These are phyloP conservation scores for Lasioglossum pauxillum DNA, from an alignment of 2,888 invertebrate genomes.

Conservation along the genomic window DNA sequence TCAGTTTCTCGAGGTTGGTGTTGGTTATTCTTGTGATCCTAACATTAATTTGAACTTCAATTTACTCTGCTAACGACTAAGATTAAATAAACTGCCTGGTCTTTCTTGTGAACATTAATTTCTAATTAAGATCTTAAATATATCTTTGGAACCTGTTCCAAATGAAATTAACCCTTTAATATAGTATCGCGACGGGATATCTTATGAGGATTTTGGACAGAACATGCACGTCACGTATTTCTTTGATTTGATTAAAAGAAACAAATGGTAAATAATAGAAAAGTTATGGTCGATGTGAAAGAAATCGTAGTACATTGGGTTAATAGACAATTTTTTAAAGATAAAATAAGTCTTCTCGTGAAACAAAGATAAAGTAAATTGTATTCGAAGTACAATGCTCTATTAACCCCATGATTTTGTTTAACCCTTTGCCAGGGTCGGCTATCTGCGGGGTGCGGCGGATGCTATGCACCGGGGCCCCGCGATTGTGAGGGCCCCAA, in stretches of 20 bases:
- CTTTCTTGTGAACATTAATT: too few species aligned
- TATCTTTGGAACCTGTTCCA: too few species aligned
- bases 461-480: too few species aligned
- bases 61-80: neutral
- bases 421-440: neutral
- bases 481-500: too few species aligned
- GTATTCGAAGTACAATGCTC: neutral
- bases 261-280: neutral
- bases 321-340: neutral
- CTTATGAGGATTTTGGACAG: too few species aligned
- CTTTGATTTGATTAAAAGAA: neutral
- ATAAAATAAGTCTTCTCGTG: neutral
- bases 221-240: too few species aligned
- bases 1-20: neutral
- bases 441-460: too few species aligned
- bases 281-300: neutral
- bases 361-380: neutral
- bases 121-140: too few species aligned
- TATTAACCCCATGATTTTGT: neutral
- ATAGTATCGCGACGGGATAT: too few species aligned
- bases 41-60: neutral
- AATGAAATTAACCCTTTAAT: too few species aligned
- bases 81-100: too few species aligned
- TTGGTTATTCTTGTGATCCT: neutral
- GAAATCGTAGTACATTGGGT: too few species aligned